These are phyloP conservation scores for Dimorphilus gyrociliatus DNA, from an alignment of 2,888 invertebrate genomes.

Conservation along the genomic window DNA sequence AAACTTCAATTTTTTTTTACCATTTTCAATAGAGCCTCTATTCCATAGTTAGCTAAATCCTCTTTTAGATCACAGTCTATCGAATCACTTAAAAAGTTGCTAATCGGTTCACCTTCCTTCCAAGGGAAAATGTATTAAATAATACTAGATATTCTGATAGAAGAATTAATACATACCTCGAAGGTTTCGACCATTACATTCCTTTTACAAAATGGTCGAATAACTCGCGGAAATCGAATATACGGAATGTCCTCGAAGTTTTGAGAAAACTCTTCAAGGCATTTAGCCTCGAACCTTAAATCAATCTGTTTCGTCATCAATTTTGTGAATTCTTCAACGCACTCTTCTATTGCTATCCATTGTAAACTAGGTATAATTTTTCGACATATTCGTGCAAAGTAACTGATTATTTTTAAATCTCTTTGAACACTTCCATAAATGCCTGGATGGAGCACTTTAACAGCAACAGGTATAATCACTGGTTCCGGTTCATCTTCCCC, in stretches of 20 bases:
- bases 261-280: slow-evolving; percentile 35
- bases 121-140: no score
- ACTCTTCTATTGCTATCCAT: slow-evolving; percentile 40
- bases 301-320: slow-evolving; percentile 40
- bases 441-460: slow-evolving; percentile 39
- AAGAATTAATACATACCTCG: slow-evolving; percentile 35
- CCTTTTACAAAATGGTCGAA: slow-evolving; percentile 29
- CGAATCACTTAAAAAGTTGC: no score
- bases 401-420: slow-evolving; percentile 37
- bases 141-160: no score
- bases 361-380: slow-evolving; percentile 32
- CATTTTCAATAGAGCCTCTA: slow-evolving; percentile 41
- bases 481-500: slow-evolving; percentile 6
- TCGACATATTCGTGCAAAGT: slow-evolving; percentile 22
- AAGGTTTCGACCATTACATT: slow-evolving; percentile 41
- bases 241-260: slow-evolving; percentile 32
- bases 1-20: no score
- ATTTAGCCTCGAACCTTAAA: slow-evolving; percentile 39
- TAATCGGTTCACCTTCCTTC: no score
- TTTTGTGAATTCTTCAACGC: slow-evolving; percentile 39
- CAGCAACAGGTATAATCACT: slow-evolving; percentile 33
- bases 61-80: no score
- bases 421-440: slow-evolving; percentile 29
- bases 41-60: slow-evolving; percentile 38
- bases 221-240: slow-evolving; percentile 38